Percentiles rank a stretch among this genome's conserved stretches.
Evolutionary conservation across 2,888 invertebrate genomes (phyloP).

Genomic region (Molorchus minor): DNA sequence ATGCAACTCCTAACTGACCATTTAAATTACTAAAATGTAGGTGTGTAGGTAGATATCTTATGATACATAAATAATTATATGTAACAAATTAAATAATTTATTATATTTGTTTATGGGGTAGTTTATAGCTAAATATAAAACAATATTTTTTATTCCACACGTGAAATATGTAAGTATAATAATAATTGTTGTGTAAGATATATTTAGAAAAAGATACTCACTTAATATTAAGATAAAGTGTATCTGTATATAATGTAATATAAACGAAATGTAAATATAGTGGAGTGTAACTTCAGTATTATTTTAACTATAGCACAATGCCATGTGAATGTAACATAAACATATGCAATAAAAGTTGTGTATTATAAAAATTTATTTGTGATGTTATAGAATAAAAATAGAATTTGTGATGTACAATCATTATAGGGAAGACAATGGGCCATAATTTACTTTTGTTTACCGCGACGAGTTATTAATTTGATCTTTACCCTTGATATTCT

Average conservation of each 20-base stretch:
- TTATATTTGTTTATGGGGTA: neutral
- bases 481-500: too few relatives aligned
- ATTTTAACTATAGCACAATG: conserved; percentile 20
- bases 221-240: neutral
- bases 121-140: conserved; percentile 8
- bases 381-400: conserved; percentile 39
- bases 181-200: neutral
- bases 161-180: conserved; percentile 1
- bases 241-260: conserved; percentile 29
- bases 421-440: conserved; percentile 44
- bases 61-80: conserved; percentile 6
- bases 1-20: conserved; percentile 19
- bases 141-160: conserved; percentile 18
- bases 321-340: conserved; percentile 13
- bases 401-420: conserved; percentile 54
- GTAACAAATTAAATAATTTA: too few relatives aligned
- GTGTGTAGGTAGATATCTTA: conserved; percentile 8
- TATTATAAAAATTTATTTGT: conserved; percentile 46
- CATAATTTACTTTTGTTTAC: conserved; percentile 35
- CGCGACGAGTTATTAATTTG: too few relatives aligned
- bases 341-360: conserved; percentile 47
- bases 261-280: conserved; percentile 10
- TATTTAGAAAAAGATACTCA: conserved; percentile 1
- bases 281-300: conserved; percentile 11
- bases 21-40: neutral